Conservation (phyloP, 2,888 invertebrate genomes). For the Pristionchus japonicus region DNA sequence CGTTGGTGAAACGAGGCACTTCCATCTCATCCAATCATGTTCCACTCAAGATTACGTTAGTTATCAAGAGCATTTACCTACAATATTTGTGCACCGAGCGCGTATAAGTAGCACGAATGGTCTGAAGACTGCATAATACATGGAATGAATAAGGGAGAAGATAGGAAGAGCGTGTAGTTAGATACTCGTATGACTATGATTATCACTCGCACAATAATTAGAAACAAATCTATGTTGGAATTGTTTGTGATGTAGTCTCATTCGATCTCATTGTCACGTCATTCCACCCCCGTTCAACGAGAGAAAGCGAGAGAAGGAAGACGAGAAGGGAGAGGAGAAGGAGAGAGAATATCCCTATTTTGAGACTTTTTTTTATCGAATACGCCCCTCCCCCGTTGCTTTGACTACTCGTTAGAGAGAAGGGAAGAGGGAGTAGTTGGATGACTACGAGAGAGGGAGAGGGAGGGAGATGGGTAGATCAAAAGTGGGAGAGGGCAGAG, state of each 20-base stretch:
- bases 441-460: conserved; percentile 39
- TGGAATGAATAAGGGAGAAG: not conserved
- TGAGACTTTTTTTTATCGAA: not conserved
- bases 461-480: conserved; percentile 28
- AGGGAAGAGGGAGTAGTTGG: conserved; percentile 53
- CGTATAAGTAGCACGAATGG: no score
- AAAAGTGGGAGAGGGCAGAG: conserved; percentile 52
- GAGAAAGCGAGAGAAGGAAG: not conserved
- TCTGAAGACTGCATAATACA: no score
- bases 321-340: no score
- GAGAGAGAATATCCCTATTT: not conserved
- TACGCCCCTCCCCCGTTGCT: conserved; percentile 5
- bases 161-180: not conserved
- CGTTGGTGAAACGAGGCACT: conserved; percentile 24
- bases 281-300: not conserved
- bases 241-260: not conserved
- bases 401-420: conserved; percentile 46
- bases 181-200: not conserved
- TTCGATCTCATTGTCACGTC: not conserved
- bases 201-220: not conserved
- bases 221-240: not conserved
- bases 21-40: conserved; percentile 42
- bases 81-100: not conserved
- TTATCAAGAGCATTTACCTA: not conserved
- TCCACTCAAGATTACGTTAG: conserved; percentile 49